Percentiles rank a stretch among this genome's conserved stretches.
Evolutionary conservation across 2,113 vertebrate genomes (phyloP).

Genomic region (Charadrius vociferus): DNA sequence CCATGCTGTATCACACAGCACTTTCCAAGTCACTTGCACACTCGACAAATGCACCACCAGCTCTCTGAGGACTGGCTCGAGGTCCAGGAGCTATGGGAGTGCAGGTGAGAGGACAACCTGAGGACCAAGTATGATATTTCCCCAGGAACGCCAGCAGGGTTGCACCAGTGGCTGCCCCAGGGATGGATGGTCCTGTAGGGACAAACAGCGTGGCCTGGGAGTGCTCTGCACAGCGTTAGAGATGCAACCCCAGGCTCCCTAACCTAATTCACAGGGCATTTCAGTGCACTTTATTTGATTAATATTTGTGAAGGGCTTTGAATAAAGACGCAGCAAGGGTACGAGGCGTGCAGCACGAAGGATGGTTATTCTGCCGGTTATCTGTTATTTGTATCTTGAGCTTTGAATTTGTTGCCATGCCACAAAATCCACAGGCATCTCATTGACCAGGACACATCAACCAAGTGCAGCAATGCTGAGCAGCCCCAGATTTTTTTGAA

Average conservation of each 20-base stretch:
- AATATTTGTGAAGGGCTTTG: not conserved
- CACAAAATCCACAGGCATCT: not conserved
- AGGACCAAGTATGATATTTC: not conserved
- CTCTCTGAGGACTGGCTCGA: not conserved
- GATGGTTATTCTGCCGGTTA: not conserved
- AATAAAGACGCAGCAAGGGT: not conserved
- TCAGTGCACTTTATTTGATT: not conserved
- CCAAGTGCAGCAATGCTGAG: not conserved
- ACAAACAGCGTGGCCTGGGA: not conserved
- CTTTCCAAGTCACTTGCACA: not conserved
- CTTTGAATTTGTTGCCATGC: not conserved
- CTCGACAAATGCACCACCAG: not conserved
- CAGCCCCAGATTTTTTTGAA: too few relatives aligned
- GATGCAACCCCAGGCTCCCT: not conserved
- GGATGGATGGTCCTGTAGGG: not conserved
- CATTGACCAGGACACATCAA: not conserved
- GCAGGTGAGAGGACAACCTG: not conserved
- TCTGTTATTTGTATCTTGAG: not conserved
- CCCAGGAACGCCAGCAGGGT: not conserved
- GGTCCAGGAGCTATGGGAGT: rapidly evolving
- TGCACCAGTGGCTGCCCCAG: not conserved
- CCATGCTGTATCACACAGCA: not conserved
- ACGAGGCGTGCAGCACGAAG: rapidly evolving
- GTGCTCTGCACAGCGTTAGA: rapidly evolving
- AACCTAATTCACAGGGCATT: not conserved